phyloP scores from a whole-genome alignment of 2,888 invertebrate species.

The Dryococelus australis region DNA sequence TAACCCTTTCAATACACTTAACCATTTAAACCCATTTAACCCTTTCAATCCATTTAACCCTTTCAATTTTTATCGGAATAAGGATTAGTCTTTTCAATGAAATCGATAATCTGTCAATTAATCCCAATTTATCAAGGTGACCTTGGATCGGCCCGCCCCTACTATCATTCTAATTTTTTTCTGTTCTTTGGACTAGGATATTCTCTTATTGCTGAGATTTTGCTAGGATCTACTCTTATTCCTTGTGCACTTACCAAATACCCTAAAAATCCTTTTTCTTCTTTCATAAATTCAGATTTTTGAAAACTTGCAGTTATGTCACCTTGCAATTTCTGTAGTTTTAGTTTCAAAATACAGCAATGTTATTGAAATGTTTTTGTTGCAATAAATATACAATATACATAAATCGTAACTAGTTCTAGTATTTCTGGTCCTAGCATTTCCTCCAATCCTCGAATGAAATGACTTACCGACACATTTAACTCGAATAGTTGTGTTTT shows the following conservation, averaged over 20 bases:
- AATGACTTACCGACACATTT: slow-evolving; percentile 48
- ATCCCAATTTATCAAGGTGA: too few species aligned
- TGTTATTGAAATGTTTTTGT: slow-evolving; percentile 48
- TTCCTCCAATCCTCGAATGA: neutral
- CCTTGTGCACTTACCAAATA: neutral
- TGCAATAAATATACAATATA: slow-evolving; percentile 52
- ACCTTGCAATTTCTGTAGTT: slow-evolving; percentile 45
- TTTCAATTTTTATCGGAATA: too few species aligned
- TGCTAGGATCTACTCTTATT: slow-evolving; percentile 41
- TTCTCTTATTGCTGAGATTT: slow-evolving; percentile 47
- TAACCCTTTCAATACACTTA: too few species aligned
- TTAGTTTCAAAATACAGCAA: slow-evolving; percentile 44
- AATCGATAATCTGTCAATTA: too few species aligned
- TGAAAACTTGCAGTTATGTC: slow-evolving; percentile 49
- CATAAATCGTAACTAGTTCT: slow-evolving; percentile 44
- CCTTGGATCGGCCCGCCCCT: too few species aligned
- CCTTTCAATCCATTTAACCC: too few species aligned
- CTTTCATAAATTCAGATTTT: slow-evolving; percentile 48
- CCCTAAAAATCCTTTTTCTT: neutral
- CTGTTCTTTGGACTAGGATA: slow-evolving; percentile 49
- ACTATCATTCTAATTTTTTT: slow-evolving; percentile 48
- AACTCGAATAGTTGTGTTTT: slow-evolving; percentile 51
- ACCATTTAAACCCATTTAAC: too few species aligned
- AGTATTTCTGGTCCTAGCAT: neutral
- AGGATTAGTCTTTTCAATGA: too few species aligned